A percentile compares a stretch with the other conserved stretches of the same genome.
Evolutionary conservation across 2,888 invertebrate genomes (phyloP).

Genomic region (Deroplatys truncata): DNA sequence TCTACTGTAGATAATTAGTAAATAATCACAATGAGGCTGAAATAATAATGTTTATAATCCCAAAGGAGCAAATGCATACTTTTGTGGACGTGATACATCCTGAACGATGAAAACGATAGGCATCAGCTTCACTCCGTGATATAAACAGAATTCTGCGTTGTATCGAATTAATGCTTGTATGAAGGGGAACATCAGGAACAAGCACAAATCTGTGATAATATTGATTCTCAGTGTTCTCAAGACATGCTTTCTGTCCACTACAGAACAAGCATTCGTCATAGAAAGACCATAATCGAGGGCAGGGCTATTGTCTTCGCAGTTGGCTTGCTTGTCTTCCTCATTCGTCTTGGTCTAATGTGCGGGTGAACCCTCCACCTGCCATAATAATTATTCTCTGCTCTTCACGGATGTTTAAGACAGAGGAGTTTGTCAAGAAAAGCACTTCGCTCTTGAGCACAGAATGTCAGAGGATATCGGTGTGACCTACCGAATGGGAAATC

Average conservation of each 20-base stretch:
- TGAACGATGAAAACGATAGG: neutral
- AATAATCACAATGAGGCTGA: no score
- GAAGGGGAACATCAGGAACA: neutral
- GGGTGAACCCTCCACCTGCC: neutral
- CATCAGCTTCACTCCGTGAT: neutral
- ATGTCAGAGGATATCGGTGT: neutral
- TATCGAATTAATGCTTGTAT: neutral
- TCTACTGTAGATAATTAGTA: no score
- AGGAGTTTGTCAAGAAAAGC: neutral
- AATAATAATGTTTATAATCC: no score
- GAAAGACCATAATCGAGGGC: neutral
- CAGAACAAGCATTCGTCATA: neutral
- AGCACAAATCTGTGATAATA: neutral
- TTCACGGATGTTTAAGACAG: neutral
- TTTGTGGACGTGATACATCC: no score
- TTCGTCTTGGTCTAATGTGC: neutral
- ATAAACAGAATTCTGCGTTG: neutral
- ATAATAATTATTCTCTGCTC: neutral
- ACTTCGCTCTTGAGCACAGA: neutral
- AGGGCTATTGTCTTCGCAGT: neutral
- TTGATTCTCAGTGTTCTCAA: neutral
- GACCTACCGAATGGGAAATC: neutral
- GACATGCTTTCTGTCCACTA: neutral
- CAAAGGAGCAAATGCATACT: no score
- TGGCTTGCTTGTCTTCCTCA: neutral